Evolutionary conservation across 1,140 invertebrate species (phyloP).

Genomic region (Spodoptera litura): DNA sequence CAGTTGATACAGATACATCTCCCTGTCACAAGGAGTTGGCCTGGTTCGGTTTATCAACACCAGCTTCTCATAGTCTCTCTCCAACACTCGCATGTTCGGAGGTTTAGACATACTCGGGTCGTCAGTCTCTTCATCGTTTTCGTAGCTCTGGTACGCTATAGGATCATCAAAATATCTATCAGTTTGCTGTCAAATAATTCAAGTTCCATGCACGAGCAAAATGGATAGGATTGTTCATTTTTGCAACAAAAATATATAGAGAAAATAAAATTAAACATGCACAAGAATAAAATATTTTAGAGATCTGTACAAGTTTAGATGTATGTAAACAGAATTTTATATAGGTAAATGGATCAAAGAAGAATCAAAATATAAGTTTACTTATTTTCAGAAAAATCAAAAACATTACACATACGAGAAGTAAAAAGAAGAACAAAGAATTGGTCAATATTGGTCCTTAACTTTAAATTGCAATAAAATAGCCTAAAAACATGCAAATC

Average conservation of each 20-base stretch:
- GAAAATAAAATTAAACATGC: slow-evolving; percentile 9
- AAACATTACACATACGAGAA: not conserved
- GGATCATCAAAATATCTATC: slow-evolving; percentile 49
- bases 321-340: not conserved
- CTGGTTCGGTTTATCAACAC: slow-evolving; percentile 92
- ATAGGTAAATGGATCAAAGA: not conserved
- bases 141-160: slow-evolving; percentile 81
- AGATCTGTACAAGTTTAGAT: not conserved
- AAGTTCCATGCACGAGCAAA: slow-evolving; percentile 47
- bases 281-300: slow-evolving; percentile 1
- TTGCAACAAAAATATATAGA: not conserved
- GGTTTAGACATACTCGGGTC: slow-evolving; percentile 76
- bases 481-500: too few relatives aligned
- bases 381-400: not conserved
- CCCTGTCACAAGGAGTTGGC: slow-evolving; percentile 92
- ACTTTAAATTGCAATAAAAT: too few relatives aligned
- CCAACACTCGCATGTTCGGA: slow-evolving; percentile 77
- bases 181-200: not conserved
- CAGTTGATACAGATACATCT: slow-evolving; percentile 85
- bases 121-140: slow-evolving; percentile 82
- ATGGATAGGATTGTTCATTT: not conserved
- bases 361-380: not conserved
- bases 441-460: too few relatives aligned
- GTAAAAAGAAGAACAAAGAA: not conserved
- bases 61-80: slow-evolving; percentile 87